phyloP scores from a whole-genome alignment of 2,113 vertebrate genomes.

The Numida meleagris region DNA sequence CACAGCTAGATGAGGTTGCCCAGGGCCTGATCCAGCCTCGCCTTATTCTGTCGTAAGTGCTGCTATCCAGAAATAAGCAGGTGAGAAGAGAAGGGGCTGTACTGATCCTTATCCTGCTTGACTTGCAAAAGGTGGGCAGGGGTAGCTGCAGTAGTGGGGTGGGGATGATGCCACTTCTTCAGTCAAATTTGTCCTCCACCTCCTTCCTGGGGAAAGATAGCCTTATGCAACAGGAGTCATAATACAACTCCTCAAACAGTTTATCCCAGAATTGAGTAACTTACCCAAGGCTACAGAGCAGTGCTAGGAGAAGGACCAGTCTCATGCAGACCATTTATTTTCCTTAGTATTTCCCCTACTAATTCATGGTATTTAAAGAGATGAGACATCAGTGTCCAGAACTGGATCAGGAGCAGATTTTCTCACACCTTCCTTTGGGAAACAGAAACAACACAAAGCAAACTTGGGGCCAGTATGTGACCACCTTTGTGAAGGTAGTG shows the following conservation, averaged over 20 bases:
- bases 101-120: background rate
- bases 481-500: background rate
- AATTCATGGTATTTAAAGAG: background rate
- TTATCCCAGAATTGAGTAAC: background rate
- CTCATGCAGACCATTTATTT: background rate
- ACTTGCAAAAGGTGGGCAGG: background rate
- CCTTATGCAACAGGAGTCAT: background rate
- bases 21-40: no score
- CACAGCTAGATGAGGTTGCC: no score
- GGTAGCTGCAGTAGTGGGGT: background rate
- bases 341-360: background rate
- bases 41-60: background rate
- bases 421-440: background rate
- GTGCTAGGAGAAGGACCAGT: background rate
- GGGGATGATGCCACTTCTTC: background rate
- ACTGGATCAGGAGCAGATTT: background rate
- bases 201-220: background rate
- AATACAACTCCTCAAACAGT: background rate
- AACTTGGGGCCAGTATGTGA: background rate
- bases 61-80: background rate
- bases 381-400: background rate
- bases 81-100: background rate
- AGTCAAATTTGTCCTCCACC: background rate
- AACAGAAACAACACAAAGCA: background rate
- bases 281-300: background rate